Conservation (phyloP, 2,888 invertebrate species). For the Eupithecia tripunctaria region DNA sequence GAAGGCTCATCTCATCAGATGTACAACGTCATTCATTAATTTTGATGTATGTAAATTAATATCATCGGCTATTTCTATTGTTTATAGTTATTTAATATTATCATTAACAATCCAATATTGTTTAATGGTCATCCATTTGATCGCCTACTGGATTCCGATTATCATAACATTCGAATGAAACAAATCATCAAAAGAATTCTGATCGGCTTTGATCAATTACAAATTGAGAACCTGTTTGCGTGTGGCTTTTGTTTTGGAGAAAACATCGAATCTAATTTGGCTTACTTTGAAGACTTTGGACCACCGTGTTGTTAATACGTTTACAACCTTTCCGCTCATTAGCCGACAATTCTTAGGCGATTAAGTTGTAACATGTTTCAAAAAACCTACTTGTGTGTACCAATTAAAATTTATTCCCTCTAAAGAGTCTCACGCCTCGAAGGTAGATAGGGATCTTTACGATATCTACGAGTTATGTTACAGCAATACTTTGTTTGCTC, state of each 20-base stretch:
- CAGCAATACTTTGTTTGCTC: slow-evolving; percentile 60
- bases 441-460: slow-evolving; percentile 69
- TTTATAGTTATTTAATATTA: slow-evolving; percentile 54
- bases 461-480: slow-evolving; percentile 63
- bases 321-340: slow-evolving; percentile 81
- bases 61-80: slow-evolving; percentile 57
- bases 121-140: slow-evolving; percentile 50
- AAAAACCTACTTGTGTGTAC: slow-evolving; percentile 70
- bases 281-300: slow-evolving; percentile 46
- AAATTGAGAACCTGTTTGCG: slow-evolving; percentile 37
- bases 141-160: slow-evolving; percentile 45
- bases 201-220: slow-evolving; percentile 51
- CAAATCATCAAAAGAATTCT: slow-evolving; percentile 51
- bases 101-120: slow-evolving; percentile 56
- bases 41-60: slow-evolving; percentile 55
- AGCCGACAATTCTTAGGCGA: slow-evolving; percentile 74
- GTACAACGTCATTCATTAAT: slow-evolving; percentile 72
- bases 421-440: slow-evolving; percentile 70
- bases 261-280: slow-evolving; percentile 33
- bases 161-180: slow-evolving; percentile 39
- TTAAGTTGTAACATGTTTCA: slow-evolving; percentile 79
- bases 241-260: slow-evolving; percentile 38
- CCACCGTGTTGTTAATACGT: slow-evolving; percentile 74
- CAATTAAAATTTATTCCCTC: slow-evolving; percentile 76
- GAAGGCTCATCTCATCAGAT: slow-evolving; percentile 74